These are phyloP conservation scores for Eupithecia tripunctaria DNA, from an alignment of 2,888 invertebrate species.

Conservation along the genomic window DNA sequence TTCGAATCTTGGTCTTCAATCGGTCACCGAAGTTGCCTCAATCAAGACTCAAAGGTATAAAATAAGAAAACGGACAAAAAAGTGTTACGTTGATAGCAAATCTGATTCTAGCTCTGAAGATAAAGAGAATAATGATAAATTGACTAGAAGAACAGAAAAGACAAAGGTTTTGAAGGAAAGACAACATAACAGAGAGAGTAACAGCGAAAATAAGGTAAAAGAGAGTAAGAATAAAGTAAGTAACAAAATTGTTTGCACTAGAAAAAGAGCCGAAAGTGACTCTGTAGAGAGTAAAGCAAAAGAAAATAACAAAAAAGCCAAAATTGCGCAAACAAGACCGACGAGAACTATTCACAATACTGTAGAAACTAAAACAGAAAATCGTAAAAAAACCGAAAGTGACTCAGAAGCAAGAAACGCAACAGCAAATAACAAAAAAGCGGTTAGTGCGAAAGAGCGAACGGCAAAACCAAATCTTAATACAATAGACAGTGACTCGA, in stretches of 20 bases:
- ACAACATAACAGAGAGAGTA: background rate
- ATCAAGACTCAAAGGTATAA: constrained; percentile 5
- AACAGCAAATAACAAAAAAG: too few species aligned
- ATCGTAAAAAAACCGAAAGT: too few species aligned
- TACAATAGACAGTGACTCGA: background rate
- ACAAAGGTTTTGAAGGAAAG: background rate
- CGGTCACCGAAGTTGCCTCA: background rate
- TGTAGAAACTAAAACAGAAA: too few species aligned
- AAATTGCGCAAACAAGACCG: background rate
- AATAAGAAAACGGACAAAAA: background rate
- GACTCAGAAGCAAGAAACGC: too few species aligned
- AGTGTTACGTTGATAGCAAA: background rate
- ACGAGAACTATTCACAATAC: background rate
- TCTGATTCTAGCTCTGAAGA: background rate
- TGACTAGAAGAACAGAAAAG: background rate
- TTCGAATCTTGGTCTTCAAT: background rate
- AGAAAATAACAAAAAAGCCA: background rate
- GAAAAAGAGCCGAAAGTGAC: background rate
- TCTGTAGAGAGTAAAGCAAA: background rate
- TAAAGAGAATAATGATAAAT: background rate
- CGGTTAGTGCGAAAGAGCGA: background rate
- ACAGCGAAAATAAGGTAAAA: background rate
- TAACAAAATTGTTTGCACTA: background rate
- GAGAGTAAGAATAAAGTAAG: constrained; percentile 1
- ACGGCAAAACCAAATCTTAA: background rate